Conservation (phyloP, 2,888 invertebrate species). For the Himalopsyche tibetana region DNA sequence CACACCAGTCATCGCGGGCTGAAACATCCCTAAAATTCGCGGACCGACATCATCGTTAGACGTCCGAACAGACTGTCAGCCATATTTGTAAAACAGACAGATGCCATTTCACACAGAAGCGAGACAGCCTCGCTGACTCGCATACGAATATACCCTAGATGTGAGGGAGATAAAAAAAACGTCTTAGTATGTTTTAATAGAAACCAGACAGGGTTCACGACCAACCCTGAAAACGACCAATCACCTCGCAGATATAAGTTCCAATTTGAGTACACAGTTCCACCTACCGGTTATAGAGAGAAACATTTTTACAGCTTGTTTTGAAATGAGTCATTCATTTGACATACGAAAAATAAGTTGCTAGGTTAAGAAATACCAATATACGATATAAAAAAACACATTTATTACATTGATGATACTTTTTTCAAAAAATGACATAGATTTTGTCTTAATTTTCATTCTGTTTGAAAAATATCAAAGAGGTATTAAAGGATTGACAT, state of each 20-base stretch:
- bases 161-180: constrained; percentile 26
- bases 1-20: constrained; percentile 58
- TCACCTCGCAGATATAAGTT: constrained; percentile 47
- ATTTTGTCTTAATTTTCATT: no score
- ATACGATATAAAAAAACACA: no score
- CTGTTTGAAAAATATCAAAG: no score
- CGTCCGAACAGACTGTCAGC: constrained; percentile 57
- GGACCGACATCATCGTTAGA: constrained; percentile 53
- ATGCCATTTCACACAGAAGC: neutral
- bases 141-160: neutral
- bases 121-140: neutral
- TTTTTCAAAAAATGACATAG: no score
- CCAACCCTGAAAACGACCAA: constrained; percentile 63
- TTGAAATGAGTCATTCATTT: constrained; percentile 46
- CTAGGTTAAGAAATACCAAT: no score
- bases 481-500: no score
- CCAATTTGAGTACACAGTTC: neutral
- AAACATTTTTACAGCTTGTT: constrained; percentile 27
- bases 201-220: constrained; percentile 54
- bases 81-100: constrained; percentile 58
- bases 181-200: neutral
- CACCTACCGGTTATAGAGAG: constrained; percentile 41
- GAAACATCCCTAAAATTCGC: constrained; percentile 54
- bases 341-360: constrained; percentile 7
- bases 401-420: no score